Conservation (phyloP, 2,888 invertebrate genomes). For the Conus canariensis region DNA sequence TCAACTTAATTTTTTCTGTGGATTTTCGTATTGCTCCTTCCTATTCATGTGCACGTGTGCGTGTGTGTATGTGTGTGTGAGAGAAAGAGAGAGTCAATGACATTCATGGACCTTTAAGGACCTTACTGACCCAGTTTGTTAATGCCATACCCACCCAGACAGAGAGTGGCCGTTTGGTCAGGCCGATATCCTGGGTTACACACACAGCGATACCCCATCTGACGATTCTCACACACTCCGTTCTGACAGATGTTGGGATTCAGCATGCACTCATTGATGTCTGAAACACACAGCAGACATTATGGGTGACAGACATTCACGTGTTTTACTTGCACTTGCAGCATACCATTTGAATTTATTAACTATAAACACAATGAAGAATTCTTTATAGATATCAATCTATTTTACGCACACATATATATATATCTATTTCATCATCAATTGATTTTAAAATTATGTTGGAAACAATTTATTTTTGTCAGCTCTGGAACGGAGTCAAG, state of each 20-base stretch:
- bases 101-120: too few relatives aligned
- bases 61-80: too few relatives aligned
- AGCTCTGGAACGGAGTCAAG: too few relatives aligned
- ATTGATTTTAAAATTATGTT: too few relatives aligned
- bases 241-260: conserved; percentile 90
- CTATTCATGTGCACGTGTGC: too few relatives aligned
- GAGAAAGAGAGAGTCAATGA: too few relatives aligned
- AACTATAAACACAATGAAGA: not conserved
- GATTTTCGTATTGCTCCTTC: not conserved
- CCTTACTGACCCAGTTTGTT: too few relatives aligned
- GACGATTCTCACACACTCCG: conserved; percentile 89
- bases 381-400: too few relatives aligned
- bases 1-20: not conserved
- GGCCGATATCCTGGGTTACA: conserved; percentile 89
- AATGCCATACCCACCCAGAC: conserved; percentile 17
- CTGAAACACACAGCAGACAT: conserved; percentile 74
- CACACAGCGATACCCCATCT: conserved; percentile 88
- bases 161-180: conserved; percentile 81
- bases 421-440: too few relatives aligned
- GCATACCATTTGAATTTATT: not conserved
- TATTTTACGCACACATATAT: too few relatives aligned
- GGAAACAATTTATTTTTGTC: too few relatives aligned
- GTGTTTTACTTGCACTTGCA: not conserved
- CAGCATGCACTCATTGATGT: conserved; percentile 91
- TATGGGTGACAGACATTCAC: not conserved